phyloP scores from a whole-genome alignment of 2,797 vertebrate genomes.

The Malurus splendens region DNA sequence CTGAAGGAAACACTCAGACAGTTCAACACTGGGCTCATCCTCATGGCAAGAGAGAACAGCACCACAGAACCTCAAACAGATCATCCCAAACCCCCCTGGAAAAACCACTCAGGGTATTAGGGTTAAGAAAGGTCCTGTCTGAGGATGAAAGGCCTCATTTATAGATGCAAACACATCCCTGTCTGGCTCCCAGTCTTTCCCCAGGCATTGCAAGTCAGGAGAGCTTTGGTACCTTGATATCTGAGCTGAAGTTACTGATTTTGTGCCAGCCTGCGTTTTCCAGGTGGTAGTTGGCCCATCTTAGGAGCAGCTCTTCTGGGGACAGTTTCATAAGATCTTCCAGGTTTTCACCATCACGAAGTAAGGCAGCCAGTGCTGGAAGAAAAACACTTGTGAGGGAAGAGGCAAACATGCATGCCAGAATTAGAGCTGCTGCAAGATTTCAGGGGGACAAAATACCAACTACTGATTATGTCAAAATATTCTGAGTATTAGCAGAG shows the following conservation, averaged over 20 bases:
- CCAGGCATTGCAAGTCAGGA: not conserved
- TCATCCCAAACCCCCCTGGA: not conserved
- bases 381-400: not conserved
- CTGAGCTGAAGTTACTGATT: conserved; percentile 93
- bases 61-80: not conserved
- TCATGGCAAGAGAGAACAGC: not conserved
- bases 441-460: not conserved
- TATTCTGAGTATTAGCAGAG: not conserved
- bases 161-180: not conserved
- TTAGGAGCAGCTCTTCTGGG: conserved; percentile 91
- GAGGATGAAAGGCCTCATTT: not conserved
- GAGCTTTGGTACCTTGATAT: conserved; percentile 84
- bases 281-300: conserved; percentile 96
- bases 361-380: conserved; percentile 90
- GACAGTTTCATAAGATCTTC: conserved; percentile 96
- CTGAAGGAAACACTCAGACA: not conserved
- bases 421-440: not conserved
- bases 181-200: not conserved
- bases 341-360: conserved; percentile 90
- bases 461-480: not conserved
- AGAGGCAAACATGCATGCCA: not conserved
- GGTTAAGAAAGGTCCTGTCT: not conserved
- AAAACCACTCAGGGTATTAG: not conserved
- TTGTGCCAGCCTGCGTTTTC: conserved; percentile 84
- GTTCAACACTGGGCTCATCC: not conserved